These are phyloP conservation scores for Pocillopora verrucosa DNA, from an alignment of 64 coral and sea anemone species.

Conservation along the genomic window DNA sequence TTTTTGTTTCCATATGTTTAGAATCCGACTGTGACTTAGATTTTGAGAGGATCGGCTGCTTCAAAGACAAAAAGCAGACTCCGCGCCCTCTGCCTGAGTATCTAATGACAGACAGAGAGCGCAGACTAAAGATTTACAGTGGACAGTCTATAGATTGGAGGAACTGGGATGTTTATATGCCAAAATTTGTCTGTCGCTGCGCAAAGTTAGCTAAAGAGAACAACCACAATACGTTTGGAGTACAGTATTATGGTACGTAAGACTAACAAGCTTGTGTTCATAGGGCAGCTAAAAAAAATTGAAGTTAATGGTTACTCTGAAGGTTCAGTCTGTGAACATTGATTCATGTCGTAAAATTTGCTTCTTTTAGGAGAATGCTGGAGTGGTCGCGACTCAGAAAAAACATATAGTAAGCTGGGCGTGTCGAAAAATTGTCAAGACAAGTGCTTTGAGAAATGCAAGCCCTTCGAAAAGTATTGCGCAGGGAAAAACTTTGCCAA, in stretches of 20 bases:
- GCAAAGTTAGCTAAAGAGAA: conserved; percentile 58
- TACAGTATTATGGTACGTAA: conserved; percentile 72
- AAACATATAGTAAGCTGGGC: conserved; percentile 45
- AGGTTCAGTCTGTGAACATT: not conserved
- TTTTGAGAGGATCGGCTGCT: conserved; percentile 85
- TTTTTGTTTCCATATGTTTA: not conserved
- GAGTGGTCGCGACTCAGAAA: conserved; percentile 42
- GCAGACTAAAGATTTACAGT: conserved; percentile 4
- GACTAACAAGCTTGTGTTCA: not conserved
- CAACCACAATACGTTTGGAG: conserved; percentile 60
- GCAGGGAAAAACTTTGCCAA: conserved; percentile 65
- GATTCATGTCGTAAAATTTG: not conserved
- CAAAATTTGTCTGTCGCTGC: conserved; percentile 75
- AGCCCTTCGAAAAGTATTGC: conserved; percentile 56
- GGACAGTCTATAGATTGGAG: conserved; percentile 64
- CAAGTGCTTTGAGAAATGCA: conserved; percentile 61
- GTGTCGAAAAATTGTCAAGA: conserved; percentile 59
- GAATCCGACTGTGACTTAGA: conserved; percentile 62
- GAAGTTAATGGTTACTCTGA: no score
- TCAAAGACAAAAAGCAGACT: conserved; percentile 22
- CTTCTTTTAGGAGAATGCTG: conserved; percentile 72
- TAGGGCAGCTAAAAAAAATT: not conserved
- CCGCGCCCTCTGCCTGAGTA: conserved; percentile 70
- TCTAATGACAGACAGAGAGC: conserved; percentile 67
- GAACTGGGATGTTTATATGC: conserved; percentile 80